Percentiles rank a stretch among this genome's conserved stretches.
Conservation (phyloP, 2,797 vertebrate genomes). For the Glossophaga mutica region DNA sequence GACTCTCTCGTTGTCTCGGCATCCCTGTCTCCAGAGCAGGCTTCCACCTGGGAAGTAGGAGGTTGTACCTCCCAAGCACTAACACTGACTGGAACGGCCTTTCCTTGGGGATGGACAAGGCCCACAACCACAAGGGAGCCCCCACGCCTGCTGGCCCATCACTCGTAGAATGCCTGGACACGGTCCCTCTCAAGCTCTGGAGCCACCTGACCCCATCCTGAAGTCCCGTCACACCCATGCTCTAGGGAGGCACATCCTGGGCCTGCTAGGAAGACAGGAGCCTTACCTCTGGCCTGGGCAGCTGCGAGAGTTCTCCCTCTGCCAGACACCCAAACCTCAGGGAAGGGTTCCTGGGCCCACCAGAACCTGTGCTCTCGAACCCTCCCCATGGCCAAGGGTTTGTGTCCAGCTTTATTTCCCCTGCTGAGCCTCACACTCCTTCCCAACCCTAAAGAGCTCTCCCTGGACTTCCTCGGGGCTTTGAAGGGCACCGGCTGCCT, state of each 20-base stretch:
- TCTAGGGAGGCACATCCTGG: background rate
- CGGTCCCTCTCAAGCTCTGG: background rate
- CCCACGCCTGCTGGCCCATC: background rate
- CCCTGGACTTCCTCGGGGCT: background rate
- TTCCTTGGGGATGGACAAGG: background rate
- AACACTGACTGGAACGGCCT: background rate
- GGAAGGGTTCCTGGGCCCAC: background rate
- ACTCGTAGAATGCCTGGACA: background rate
- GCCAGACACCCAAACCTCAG: background rate
- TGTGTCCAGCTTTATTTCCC: rapidly evolving
- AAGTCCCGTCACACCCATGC: background rate
- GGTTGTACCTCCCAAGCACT: background rate
- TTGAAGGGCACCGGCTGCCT: background rate
- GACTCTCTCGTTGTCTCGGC: background rate
- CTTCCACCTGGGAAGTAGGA: background rate
- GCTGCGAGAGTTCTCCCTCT: background rate
- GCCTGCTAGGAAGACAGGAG: background rate
- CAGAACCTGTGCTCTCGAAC: background rate
- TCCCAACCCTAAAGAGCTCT: background rate
- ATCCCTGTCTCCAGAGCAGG: background rate
- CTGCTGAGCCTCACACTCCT: background rate
- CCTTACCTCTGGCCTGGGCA: background rate
- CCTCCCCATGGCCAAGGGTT: background rate
- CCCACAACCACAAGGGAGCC: background rate
- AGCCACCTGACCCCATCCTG: background rate